Conservation (phyloP, 2,797 vertebrate species). For the Falco rusticolus region DNA sequence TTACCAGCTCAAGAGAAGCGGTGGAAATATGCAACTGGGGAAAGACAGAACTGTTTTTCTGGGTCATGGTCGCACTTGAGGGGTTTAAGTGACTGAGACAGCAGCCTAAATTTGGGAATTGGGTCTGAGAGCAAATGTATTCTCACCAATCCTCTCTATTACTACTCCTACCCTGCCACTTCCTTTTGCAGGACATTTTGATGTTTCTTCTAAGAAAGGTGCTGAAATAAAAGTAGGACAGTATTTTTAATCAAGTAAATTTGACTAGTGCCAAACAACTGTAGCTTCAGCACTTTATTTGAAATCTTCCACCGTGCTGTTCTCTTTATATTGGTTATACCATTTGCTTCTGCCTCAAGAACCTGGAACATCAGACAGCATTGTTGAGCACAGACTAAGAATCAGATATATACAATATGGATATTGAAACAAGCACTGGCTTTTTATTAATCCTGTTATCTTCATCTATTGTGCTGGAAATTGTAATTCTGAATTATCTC, state of each 20-base stretch:
- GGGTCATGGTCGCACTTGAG: neutral
- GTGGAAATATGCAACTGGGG: neutral
- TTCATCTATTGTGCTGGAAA: neutral
- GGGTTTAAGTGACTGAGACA: neutral
- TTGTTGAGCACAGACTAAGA: neutral
- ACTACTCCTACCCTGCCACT: neutral
- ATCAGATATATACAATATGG: neutral
- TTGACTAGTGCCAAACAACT: neutral
- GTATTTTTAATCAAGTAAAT: neutral
- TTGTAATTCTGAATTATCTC: neutral
- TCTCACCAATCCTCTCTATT: neutral
- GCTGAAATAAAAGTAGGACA: neutral
- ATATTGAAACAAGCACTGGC: neutral
- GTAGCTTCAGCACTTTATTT: neutral
- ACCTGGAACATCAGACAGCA: neutral
- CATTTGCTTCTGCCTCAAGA: neutral
- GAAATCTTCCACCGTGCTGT: neutral
- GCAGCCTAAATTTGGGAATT: neutral
- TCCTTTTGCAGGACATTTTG: neutral
- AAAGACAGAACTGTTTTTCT: neutral
- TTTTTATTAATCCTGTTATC: neutral
- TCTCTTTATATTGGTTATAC: neutral
- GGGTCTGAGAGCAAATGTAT: neutral
- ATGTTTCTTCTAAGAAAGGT: neutral
- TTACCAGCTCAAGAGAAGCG: neutral